These are phyloP conservation scores for Brachionus plicatilis DNA, from an alignment of 1,140 invertebrate genomes.

Conservation along the genomic window DNA sequence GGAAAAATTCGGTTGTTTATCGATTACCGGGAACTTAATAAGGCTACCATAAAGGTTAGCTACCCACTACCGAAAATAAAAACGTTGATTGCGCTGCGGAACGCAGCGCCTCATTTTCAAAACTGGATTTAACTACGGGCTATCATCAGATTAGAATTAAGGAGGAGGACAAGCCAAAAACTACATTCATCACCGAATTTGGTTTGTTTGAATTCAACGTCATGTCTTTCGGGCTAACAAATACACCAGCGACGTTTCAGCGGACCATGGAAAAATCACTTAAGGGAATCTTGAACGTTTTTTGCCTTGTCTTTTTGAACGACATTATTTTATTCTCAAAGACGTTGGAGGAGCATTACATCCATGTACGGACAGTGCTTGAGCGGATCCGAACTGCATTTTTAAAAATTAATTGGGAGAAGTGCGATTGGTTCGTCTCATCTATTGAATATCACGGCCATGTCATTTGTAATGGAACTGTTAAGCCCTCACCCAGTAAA, in stretches of 20 bases:
- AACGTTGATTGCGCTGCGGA: neutral
- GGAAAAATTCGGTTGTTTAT: too few relatives aligned
- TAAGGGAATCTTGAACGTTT: neutral
- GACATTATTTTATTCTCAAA: neutral
- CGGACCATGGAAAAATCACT: constrained; percentile 45
- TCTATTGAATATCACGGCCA: neutral
- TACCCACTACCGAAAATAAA: neutral
- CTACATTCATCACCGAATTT: neutral
- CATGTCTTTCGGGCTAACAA: constrained; percentile 55
- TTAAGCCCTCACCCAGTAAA: neutral
- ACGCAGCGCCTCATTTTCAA: neutral
- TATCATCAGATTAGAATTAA: neutral
- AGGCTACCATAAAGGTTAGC: neutral
- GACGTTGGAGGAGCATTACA: neutral
- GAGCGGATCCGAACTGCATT: neutral
- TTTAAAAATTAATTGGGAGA: neutral
- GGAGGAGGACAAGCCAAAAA: neutral
- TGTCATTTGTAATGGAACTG: neutral
- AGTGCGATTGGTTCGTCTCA: neutral
- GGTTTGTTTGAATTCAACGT: constrained; percentile 44
- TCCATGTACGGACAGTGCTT: neutral
- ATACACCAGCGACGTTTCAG: constrained; percentile 51
- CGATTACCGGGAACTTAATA: neutral
- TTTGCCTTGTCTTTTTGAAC: neutral
- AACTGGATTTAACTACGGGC: neutral